phyloP scores from a whole-genome alignment of 37 sponge, comb jelly and placozoan species.

The Amphimedon queenslandica region DNA sequence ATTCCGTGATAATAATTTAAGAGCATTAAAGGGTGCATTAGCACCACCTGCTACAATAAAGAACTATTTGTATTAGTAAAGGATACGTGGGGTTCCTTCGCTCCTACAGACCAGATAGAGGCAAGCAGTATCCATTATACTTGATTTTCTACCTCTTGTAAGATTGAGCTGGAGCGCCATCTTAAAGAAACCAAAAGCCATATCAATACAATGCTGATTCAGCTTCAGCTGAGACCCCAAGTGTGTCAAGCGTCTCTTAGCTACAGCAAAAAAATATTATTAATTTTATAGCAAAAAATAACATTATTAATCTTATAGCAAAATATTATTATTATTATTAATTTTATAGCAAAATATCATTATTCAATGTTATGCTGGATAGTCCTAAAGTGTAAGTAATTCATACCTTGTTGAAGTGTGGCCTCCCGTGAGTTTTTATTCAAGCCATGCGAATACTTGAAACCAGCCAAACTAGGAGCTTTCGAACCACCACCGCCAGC shows the following conservation, averaged over 20 bases:
- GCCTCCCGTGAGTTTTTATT: constrained; percentile 73
- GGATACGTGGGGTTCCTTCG: constrained; percentile 98
- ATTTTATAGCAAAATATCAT: too few relatives aligned
- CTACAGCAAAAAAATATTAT: constrained; percentile 20
- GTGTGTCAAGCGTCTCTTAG: constrained; percentile 62
- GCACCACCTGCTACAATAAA: too few relatives aligned
- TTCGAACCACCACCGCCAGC: neutral
- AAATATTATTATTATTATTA: too few relatives aligned
- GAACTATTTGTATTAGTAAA: constrained; percentile 2
- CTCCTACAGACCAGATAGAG: constrained; percentile 97
- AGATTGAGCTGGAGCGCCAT: constrained; percentile 86
- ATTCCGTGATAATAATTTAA: neutral
- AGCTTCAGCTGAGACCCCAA: constrained; percentile 84
- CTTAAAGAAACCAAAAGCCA: constrained; percentile 95
- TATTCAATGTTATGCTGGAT: too few relatives aligned
- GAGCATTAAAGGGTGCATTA: too few relatives aligned
- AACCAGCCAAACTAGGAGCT: constrained; percentile 37
- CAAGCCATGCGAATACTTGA: constrained; percentile 66
- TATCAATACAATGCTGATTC: constrained; percentile 93
- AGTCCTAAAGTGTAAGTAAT: too few relatives aligned
- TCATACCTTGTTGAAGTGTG: constrained; percentile 75
- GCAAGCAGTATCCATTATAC: constrained; percentile 88
- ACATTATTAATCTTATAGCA: too few relatives aligned
- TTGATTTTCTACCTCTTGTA: constrained; percentile 79
- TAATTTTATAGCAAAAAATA: neutral